Evolutionary conservation across 2,888 invertebrate genomes (phyloP).

Genomic region (Tipula lateralis): DNA sequence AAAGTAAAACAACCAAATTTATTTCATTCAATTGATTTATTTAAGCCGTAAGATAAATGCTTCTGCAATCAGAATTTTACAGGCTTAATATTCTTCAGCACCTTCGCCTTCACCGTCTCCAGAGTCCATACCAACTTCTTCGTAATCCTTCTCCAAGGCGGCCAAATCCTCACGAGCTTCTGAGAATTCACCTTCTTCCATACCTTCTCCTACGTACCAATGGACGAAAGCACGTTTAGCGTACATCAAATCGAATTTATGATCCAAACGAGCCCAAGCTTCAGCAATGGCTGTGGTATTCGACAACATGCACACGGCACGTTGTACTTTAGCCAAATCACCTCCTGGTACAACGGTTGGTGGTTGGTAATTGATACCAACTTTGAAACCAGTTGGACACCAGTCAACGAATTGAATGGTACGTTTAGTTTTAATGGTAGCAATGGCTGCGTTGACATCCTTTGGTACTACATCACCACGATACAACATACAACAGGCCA

Average conservation of each 20-base stretch:
- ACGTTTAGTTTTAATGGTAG: conserved; percentile 91
- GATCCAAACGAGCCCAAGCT: conserved; percentile 94
- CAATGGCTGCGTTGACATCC: conserved; percentile 93
- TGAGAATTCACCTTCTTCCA: conserved; percentile 83
- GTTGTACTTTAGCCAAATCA: conserved; percentile 89
- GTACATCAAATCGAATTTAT: conserved; percentile 96
- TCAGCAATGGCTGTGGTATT: conserved; percentile 97
- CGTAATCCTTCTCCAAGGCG: conserved; percentile 80
- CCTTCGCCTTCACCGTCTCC: conserved; percentile 76
- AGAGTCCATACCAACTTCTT: conserved; percentile 84
- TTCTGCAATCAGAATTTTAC: not conserved
- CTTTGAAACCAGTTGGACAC: conserved; percentile 72
- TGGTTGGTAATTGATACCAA: conserved; percentile 87
- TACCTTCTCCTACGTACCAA: conserved; percentile 86
- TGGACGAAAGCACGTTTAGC: conserved; percentile 96
- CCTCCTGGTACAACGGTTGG: conserved; percentile 94
- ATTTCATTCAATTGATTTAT: not conserved
- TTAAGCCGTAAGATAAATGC: not conserved
- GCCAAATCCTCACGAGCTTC: conserved; percentile 73
- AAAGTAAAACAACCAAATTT: not conserved
- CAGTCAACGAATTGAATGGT: conserved; percentile 91
- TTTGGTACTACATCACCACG: conserved; percentile 93
- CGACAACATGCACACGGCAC: conserved; percentile 97
- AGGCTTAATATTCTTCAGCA: conserved; percentile 68
- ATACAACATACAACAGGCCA: conserved; percentile 95